These are phyloP conservation scores for Andrena flavipes DNA, from an alignment of 2,888 invertebrate species.

Conservation along the genomic window DNA sequence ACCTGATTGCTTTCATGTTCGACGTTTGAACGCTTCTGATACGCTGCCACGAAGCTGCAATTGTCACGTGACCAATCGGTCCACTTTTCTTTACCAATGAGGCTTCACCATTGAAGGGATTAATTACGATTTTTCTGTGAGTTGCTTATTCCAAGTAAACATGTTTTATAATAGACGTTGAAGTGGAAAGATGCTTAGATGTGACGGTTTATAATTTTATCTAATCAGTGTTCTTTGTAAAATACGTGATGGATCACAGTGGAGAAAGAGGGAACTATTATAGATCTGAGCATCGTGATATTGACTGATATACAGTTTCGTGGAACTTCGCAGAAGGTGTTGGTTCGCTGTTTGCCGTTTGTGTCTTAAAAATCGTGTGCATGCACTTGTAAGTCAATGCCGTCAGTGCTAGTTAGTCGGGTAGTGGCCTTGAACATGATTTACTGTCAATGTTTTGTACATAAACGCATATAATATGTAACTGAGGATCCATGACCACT, in stretches of 20 bases:
- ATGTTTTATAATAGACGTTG: no score
- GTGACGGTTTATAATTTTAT: no score
- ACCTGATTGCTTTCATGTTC: conserved; percentile 46
- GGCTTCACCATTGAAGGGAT: no score
- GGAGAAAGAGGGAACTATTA: no score
- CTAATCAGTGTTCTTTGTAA: no score
- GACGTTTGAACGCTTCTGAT: conserved; percentile 19
- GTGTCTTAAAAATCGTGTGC: conserved; percentile 63
- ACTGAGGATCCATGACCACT: conserved; percentile 42
- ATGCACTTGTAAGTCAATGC: conserved; percentile 51
- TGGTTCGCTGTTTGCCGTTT: conserved; percentile 50
- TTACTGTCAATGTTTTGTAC: conserved; percentile 63
- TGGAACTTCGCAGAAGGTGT: conserved; percentile 16
- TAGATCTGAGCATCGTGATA: no score
- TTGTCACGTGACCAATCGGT: conserved; percentile 12
- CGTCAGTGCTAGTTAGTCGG: conserved; percentile 33
- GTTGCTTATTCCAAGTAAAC: no score
- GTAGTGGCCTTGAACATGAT: conserved; percentile 34
- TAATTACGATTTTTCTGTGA: no score
- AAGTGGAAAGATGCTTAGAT: no score
- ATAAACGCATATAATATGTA: conserved; percentile 56
- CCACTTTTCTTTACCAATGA: neutral
- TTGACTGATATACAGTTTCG: neutral
- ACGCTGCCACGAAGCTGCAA: conserved; percentile 3
- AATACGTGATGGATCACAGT: no score